Base-by-base conservation (phyloP, 2,888 invertebrate genomes). In the Polyploca ridens region DNA sequence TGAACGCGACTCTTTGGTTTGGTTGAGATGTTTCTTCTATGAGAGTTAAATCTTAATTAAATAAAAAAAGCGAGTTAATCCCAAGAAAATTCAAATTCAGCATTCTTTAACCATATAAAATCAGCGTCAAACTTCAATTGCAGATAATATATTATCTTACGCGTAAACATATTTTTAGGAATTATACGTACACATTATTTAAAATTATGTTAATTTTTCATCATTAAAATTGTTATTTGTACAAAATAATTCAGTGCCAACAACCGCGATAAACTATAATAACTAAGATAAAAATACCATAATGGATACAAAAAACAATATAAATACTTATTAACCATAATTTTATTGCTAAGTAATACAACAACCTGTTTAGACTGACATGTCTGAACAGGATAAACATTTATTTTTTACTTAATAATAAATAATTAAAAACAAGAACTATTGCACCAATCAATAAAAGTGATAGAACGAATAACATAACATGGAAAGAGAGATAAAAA, bases 181-280 rank as follows among this genome's bases (percentile, higher is more conserved):
- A 74, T 69, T 63, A 44, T 19, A 67, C 67, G 44, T 57, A 58
- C 61, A 61, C 63, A 65, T 79, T 76, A 77, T 87, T 87, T 90
- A 91, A 69, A 84, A 82, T 89, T 92, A 92, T 78, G 84, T 90
- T 91, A 90, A 84, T 86, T 89, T 84, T 82, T 81, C 81, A 83
- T 86, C 83, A 88, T 87, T 88, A 90, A 88, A 90, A 90, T 89
- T 88, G 90, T 90, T 92, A 91, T 93, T 93, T 93, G 94, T 93
- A 94, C 94, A 93, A 90, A 93, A 90, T 91, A 91, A 91, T 91
- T 91, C 87, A 87, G 84, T 89, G 85, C 89, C 90, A 91, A 93
- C 93, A 89, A 91, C 90, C 88, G 86, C 86, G 81, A 92, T 91
- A 91, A 90, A 93, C 90, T 92, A 89, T 90, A 84, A 85, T 86